A percentile compares a stretch with the other conserved stretches of the same genome.
phyloP scores from a whole-genome alignment of 2,888 invertebrate genomes.

The Volucella inanis region DNA sequence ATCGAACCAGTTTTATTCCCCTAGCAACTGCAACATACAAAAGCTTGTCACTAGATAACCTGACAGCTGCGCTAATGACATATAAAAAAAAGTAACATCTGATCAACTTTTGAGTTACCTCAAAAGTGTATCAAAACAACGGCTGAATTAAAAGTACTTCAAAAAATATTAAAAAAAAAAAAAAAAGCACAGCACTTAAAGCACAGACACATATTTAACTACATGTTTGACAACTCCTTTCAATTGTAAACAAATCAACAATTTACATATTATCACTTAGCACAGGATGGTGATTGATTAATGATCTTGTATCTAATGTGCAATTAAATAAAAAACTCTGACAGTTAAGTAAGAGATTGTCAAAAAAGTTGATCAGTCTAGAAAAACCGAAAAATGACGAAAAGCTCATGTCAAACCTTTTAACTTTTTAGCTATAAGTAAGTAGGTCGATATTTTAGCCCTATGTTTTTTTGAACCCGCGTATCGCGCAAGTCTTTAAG shows the following conservation, averaged over 20 bases:
- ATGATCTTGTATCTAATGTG: neutral
- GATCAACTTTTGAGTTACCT: no score
- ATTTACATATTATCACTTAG: neutral
- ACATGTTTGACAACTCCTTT: no score
- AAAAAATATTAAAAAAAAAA: no score
- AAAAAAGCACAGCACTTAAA: no score
- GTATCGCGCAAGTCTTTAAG: slow-evolving; percentile 51
- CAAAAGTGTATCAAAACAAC: no score
- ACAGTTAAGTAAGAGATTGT: slow-evolving; percentile 39
- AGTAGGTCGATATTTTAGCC: slow-evolving; percentile 56
- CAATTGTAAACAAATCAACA: neutral
- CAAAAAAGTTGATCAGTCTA: neutral
- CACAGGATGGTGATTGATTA: neutral
- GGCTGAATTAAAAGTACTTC: no score
- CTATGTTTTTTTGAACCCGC: slow-evolving; percentile 11
- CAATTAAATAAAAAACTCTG: slow-evolving; percentile 1
- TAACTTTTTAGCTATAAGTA: slow-evolving; percentile 49
- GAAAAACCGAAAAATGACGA: neutral
- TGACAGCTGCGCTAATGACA: no score
- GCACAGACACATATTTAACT: no score
- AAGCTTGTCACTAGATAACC: no score
- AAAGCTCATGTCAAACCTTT: slow-evolving; percentile 17
- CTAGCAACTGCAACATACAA: no score
- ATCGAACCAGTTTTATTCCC: no score
- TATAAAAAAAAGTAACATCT: no score